These are phyloP conservation scores for Microcebus ravelobensis DNA, from an alignment of 2,113 vertebrate genomes.

Conservation along the genomic window DNA sequence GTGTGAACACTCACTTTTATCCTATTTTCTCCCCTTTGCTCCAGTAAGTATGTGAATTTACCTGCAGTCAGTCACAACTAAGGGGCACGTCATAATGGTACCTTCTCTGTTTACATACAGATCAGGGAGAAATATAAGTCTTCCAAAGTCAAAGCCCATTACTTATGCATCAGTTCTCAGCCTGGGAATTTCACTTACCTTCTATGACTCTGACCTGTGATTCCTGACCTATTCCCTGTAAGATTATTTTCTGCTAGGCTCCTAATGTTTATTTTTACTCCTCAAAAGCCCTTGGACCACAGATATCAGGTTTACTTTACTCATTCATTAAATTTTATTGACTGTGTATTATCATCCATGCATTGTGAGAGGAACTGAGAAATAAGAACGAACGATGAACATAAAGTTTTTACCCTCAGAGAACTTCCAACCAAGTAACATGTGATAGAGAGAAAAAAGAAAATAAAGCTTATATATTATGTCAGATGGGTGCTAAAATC, in stretches of 20 bases:
- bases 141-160: not conserved
- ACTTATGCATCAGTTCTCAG: not conserved
- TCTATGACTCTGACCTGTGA: not conserved
- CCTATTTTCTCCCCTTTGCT: not conserved
- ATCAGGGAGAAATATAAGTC: not conserved
- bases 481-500: not conserved
- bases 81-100: too few relatives aligned
- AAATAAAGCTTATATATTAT: too few relatives aligned
- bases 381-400: not conserved
- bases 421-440: not conserved
- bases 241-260: not conserved
- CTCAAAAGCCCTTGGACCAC: not conserved
- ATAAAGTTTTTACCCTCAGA: rapidly evolving
- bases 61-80: not conserved
- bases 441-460: not conserved
- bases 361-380: not conserved
- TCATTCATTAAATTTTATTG: not conserved
- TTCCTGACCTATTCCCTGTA: not conserved
- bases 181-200: not conserved
- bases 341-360: not conserved
- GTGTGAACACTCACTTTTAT: rapidly evolving
- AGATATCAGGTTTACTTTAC: not conserved
- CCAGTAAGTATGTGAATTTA: not conserved
- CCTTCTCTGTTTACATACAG: not conserved
- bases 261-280: not conserved